Base-by-base conservation (phyloP, 2,797 vertebrate species). In the Esox lucius region DNA sequence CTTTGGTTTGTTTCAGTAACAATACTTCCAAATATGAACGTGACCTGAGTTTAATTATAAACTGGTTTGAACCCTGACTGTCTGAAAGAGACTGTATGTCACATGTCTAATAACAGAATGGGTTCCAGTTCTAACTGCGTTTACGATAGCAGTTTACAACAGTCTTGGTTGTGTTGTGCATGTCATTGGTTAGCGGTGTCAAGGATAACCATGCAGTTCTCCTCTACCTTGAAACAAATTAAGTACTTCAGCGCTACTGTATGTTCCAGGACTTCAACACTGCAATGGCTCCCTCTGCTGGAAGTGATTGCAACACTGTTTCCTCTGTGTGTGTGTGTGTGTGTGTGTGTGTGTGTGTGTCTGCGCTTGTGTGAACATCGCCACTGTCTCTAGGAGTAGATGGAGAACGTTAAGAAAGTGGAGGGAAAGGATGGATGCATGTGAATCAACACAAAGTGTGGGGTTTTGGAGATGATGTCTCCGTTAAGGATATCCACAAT, bases 381-480 rank as follows among this genome's bases (percentile, higher is more conserved):
- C 42, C n/a, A 6, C 13, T 17, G 1, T 6, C 17, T 17, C 19
- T 11, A 96, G 96, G 91, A 39, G 35, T 39, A 39, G 13, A 89
- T 87, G 0, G 96, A n/a, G 53, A 59, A 59, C 19, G 0, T 59
- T 22, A 90, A 89, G n/a, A 78, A 70, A 0, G 72, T 89, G 56
- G 91, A 94, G 0, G 92, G 94, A 33, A 87, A 89, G 74, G 90
- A 84, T 0, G 95, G 95, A 0, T 75, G 83, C 0, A 93, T 96
- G 93, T 96, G 95, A 48, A 83, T 97, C 83, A 96, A 93, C 87
- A 90, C 94, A 0, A 95, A 97, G 87, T 97, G 95, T 96, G 95
- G 95, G 3, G 91, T 80, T 71, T 96, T 0, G 91, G 93, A 1
- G 93, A 95, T 0, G 86, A 93, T 2, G 90, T 90, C 1, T 22